Conservation (phyloP, 2,888 invertebrate genomes). For the Empis livida region DNA sequence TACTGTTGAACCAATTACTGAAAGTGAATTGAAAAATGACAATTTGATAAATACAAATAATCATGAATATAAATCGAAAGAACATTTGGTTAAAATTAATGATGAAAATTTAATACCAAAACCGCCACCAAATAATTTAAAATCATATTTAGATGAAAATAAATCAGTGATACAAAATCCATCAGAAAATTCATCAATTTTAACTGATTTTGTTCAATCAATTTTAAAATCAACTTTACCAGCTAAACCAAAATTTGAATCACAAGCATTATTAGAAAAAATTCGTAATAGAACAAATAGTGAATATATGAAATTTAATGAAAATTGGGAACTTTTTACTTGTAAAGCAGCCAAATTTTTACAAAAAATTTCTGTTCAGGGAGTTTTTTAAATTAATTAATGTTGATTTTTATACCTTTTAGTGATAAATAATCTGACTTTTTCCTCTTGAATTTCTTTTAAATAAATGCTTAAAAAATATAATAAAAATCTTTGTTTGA, state of each 20-base stretch:
- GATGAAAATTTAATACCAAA: conserved; percentile 17
- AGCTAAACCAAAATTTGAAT: conserved; percentile 48
- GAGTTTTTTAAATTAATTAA: conserved; percentile 24
- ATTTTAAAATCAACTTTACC: conserved; percentile 41
- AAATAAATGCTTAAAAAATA: too few relatives aligned
- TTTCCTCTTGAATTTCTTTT: too few relatives aligned
- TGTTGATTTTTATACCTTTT: too few relatives aligned
- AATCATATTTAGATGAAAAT: not conserved
- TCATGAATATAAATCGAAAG: not conserved
- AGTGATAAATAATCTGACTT: too few relatives aligned
- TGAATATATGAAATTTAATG: conserved; percentile 45
- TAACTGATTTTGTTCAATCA: conserved; percentile 45
- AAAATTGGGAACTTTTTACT: conserved; percentile 54
- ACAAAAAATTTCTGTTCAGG: conserved; percentile 62
- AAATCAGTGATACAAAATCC: not conserved
- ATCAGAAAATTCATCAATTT: conserved; percentile 25
- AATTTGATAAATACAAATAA: not conserved
- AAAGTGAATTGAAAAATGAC: not conserved
- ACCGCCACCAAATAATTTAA: not conserved
- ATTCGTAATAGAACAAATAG: conserved; percentile 46
- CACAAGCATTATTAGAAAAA: conserved; percentile 55
- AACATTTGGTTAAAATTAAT: not conserved
- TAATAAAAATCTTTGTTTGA: too few relatives aligned
- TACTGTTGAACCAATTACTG: conserved; percentile 6
- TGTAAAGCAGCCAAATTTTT: conserved; percentile 73